A percentile compares a stretch with the other conserved stretches of the same genome.
These are phyloP conservation scores for Oophaga pumilio DNA, from an alignment of 2,113 vertebrate species.

Conservation along the genomic window DNA sequence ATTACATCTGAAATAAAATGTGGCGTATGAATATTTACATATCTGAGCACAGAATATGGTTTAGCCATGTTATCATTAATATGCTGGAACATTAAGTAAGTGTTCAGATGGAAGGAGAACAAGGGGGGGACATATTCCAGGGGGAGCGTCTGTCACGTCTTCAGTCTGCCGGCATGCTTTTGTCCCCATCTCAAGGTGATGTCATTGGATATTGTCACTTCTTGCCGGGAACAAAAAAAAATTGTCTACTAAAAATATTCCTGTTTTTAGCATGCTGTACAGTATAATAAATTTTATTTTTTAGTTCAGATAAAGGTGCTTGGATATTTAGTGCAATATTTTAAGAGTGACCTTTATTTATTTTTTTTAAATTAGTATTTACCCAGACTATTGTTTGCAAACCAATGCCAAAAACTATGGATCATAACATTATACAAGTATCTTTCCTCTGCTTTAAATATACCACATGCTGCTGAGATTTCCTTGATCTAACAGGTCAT, in stretches of 20 bases:
- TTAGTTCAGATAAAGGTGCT: background rate
- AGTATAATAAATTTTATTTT: background rate
- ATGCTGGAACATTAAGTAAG: background rate
- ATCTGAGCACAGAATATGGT: background rate
- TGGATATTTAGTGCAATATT: background rate
- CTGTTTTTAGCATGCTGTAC: background rate
- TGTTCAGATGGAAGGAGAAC: background rate
- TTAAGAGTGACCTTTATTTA: background rate
- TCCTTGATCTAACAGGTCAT: background rate
- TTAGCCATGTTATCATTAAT: conserved; percentile 25
- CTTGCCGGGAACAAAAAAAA: background rate
- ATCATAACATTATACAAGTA: background rate
- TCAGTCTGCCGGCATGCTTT: background rate
- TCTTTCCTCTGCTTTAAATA: background rate
- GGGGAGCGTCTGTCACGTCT: background rate
- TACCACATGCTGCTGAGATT: background rate
- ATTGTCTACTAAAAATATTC: background rate
- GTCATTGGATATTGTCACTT: background rate
- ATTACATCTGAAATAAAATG: conserved; percentile 32
- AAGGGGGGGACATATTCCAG: background rate
- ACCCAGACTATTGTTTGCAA: background rate
- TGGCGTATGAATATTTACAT: conserved; percentile 28
- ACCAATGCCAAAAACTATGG: background rate
- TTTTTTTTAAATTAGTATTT: background rate
- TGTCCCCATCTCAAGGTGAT: conserved; percentile 21